phyloP scores from a whole-genome alignment of 2,797 vertebrate species.

The Chelon labrosus region DNA sequence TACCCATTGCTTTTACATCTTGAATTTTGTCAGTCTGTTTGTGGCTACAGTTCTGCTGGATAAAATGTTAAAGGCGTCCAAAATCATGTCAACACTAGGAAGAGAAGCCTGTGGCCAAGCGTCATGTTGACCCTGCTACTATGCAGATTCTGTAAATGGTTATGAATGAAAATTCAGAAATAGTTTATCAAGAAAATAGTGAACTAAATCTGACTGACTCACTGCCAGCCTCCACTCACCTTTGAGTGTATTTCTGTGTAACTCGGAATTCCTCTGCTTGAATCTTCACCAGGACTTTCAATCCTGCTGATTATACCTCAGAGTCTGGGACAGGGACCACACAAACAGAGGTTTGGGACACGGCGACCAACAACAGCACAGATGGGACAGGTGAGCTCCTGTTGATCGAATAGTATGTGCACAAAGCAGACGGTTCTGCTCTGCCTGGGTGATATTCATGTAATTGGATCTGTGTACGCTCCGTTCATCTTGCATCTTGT shows the following conservation, averaged over 20 bases:
- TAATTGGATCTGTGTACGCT: too few species aligned
- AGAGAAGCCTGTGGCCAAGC: background rate
- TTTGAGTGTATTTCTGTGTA: background rate
- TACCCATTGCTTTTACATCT: background rate
- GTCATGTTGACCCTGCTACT: background rate
- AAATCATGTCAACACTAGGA: background rate
- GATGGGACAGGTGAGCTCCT: constrained; percentile 89
- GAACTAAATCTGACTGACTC: background rate
- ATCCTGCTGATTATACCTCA: constrained; percentile 94
- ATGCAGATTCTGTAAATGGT: background rate
- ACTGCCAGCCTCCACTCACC: background rate
- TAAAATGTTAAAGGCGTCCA: background rate
- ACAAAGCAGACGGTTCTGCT: background rate
- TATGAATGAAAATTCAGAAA: background rate
- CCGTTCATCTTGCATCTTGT: background rate
- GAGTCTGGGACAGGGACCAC: constrained; percentile 86
- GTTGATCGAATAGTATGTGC: background rate
- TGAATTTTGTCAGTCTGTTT: background rate
- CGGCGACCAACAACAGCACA: constrained; percentile 86
- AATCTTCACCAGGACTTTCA: constrained; percentile 89
- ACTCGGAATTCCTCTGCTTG: background rate
- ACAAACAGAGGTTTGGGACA: constrained; percentile 90
- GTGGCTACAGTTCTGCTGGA: background rate
- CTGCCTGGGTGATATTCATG: background rate
- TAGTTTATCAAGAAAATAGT: background rate